These are phyloP conservation scores for Archivesica marissinica DNA, from an alignment of 1,140 invertebrate genomes.

Conservation along the genomic window DNA sequence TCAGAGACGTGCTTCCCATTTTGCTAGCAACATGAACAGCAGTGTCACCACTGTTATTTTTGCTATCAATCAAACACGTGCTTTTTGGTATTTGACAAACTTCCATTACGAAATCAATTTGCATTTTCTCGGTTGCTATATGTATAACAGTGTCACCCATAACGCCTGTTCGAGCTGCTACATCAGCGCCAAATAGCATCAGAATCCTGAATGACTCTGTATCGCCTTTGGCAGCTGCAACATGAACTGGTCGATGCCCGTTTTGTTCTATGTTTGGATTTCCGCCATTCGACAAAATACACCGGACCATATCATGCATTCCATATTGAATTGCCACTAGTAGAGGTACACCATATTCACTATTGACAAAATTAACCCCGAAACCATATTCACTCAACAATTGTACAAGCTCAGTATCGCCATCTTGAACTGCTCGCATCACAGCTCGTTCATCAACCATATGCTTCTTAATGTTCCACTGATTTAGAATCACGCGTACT, in stretches of 20 bases:
- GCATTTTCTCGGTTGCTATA: not conserved
- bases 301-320: not conserved
- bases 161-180: not conserved
- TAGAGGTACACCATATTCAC: not conserved
- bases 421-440: not conserved
- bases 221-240: not conserved
- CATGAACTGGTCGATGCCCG: not conserved
- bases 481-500: not conserved
- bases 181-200: not conserved
- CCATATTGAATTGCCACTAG: conserved; percentile 3
- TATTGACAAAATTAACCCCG: not conserved
- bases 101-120: not conserved
- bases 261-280: conserved; percentile 6
- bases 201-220: not conserved
- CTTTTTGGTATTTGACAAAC: not conserved
- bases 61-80: not conserved
- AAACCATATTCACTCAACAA: not conserved
- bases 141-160: not conserved
- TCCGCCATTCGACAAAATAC: not conserved
- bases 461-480: not conserved
- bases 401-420: not conserved
- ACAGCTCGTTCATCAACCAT: not conserved
- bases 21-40: conserved; percentile 8
- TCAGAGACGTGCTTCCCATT: not conserved
- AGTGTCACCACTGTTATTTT: not conserved